Base-by-base conservation (phyloP, 2,888 invertebrate species). In the Baronia brevicornis region DNA sequence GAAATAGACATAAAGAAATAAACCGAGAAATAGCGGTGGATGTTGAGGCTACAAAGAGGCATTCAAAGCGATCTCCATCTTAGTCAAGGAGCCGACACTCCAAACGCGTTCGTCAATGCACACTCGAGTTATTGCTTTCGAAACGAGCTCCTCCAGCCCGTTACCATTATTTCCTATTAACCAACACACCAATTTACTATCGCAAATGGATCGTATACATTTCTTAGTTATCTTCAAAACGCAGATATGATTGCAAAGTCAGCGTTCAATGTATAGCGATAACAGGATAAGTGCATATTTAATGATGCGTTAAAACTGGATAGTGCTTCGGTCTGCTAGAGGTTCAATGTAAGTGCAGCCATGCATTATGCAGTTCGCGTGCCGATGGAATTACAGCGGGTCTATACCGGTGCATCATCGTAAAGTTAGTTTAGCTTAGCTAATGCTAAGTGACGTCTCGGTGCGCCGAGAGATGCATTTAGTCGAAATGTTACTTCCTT, bases 21-120 rank as follows among this genome's bases (percentile, higher is more conserved):
- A 7, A 24, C 5, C 4, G 8, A 8, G 7, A 7, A 24, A 13
- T 1, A 23, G n/a, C n/a, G 12, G 1, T 8, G 6, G 51, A 24
- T 44, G 49, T 50, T 38, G 44, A 39, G 44, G 45, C 54, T 56
- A 65, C 66, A 66, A 70, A 71, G 60, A 59, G 66, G 62, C 63
- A 65, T 71, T 68, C 68, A 65, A 64, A 70, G 60, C 60, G 66
- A 71, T 71, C 54, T 60, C 47, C 52, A 50, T 59, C 66, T 65
- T 65, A 70, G 64, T 68, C 61, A 65, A 70, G 70, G 56, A 65
- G 66, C 56, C 51, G 65, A 60, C 69, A 66, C 74, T 73, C 51
- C 58, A 65, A 67, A 58, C 63, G 69, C 72, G 69, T 68, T 66
- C 72, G 68, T 74, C 78, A 72, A 68, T 70, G 72, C 64, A 64